Base-by-base conservation (phyloP, 2,797 vertebrate species). In the Poliocrania exsul region DNA sequence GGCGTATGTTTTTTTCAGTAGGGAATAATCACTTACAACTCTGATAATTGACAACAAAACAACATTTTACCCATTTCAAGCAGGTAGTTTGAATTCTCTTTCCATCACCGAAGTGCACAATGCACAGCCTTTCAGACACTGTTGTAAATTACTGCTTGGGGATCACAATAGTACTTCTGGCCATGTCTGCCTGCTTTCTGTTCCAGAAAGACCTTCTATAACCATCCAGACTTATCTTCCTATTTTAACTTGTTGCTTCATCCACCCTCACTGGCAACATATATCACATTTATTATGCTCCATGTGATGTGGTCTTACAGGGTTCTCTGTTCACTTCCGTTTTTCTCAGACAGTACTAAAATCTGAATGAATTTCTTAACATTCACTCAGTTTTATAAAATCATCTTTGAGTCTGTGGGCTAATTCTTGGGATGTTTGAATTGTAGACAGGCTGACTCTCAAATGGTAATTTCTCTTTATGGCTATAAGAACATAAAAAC, bases 181-280 rank as follows among this genome's bases (percentile, higher is more conserved):
- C 46, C 46, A 33, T 86, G 44, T 60, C 66, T 82, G 64, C 64
- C 71, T 73, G 60, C 50, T 37, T 82, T 77, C 57, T 96, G 31
- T 67, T 91, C 80, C 60, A 80, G 89, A 71, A 85, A 67, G 72
- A 56, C 19, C 25, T 86, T 75, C 78, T 64, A 28, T 89, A 70
- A 71, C 1, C 16, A 11, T 71, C 33, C 40, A 71, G 40, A 25
- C 57, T 74, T 72, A 47, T 57, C 58, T 61, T 81, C 23, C 16
- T 65, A 35, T 92, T 87, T 85, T 74, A 40, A 38, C 33, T 70
- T 87, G 28, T 84, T 85, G 28, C 60, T 93, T 91, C 71, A 67
- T 3, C 40, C 60, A 6, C 38, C 23, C 86, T 80, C 5, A 3
- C 1, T 33, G 37, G 25, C 66, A 51, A 56, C n/a, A 10, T 10